These are phyloP conservation scores for Melipona quadrifasciata DNA, from an alignment of 1,140 invertebrate genomes.

Conservation along the genomic window DNA sequence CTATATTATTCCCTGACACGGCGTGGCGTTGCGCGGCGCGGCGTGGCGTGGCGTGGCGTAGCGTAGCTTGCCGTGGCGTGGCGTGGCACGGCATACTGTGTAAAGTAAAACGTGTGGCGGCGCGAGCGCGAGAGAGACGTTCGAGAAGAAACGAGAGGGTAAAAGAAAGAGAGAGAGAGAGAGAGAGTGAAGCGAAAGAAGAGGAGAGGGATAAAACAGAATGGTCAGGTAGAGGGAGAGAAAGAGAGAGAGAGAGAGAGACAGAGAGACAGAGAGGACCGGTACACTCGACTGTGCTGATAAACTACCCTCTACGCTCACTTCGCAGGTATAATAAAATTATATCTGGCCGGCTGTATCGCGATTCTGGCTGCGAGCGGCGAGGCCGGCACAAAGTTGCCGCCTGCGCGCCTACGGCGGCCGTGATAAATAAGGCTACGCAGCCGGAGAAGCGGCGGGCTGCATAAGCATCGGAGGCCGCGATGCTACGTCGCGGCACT, in stretches of 20 bases:
- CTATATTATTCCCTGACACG: slow-evolving; percentile 71
- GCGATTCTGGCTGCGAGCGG: slow-evolving; percentile 68
- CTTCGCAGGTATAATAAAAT: slow-evolving; percentile 77
- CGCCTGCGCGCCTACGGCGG: slow-evolving; percentile 70
- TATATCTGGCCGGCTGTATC: slow-evolving; percentile 74
- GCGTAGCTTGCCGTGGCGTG: slow-evolving; percentile 24
- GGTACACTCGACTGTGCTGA: slow-evolving; percentile 67
- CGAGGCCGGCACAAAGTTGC: slow-evolving; percentile 69
- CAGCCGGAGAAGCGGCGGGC: slow-evolving; percentile 35
- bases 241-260: background rate
- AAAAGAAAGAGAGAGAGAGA: background rate
- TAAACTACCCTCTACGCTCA: slow-evolving; percentile 73
- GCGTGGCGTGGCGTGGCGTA: slow-evolving; percentile 24
- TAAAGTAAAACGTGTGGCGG: slow-evolving; percentile 24
- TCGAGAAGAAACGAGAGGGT: background rate
- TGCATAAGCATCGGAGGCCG: slow-evolving; percentile 17
- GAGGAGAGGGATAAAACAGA: background rate
- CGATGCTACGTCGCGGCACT: slow-evolving; percentile 21
- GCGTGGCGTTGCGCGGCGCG: slow-evolving; percentile 41
- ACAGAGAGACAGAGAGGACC: slow-evolving; percentile 29
- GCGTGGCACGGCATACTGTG: slow-evolving; percentile 48
- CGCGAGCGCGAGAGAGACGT: slow-evolving; percentile 29
- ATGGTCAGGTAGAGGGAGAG: background rate
- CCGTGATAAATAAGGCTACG: slow-evolving; percentile 74
- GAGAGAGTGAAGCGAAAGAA: background rate